These are phyloP conservation scores for Eupithecia abbreviata DNA, from an alignment of 2,888 invertebrate species.

Conservation along the genomic window DNA sequence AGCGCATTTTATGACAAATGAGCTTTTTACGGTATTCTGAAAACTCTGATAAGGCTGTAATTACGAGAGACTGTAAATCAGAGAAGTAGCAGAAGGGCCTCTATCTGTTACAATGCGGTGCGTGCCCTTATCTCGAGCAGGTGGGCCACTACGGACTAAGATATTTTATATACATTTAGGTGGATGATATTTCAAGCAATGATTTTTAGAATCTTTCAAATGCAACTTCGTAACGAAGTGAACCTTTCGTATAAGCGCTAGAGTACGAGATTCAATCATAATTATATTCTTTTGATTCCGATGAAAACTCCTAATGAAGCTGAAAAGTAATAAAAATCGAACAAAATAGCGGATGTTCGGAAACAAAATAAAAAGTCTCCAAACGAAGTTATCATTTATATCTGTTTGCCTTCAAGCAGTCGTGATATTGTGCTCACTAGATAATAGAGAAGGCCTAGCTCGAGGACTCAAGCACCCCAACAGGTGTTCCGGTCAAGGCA, in stretches of 20 bases:
- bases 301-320: not conserved
- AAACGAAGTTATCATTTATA: not conserved
- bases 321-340: not conserved
- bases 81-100: constrained; percentile 21
- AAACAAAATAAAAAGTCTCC: not conserved
- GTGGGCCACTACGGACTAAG: not conserved
- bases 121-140: not conserved
- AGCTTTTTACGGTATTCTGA: constrained; percentile 37
- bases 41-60: constrained; percentile 35
- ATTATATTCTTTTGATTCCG: not conserved
- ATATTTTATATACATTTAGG: not conserved
- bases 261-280: not conserved
- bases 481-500: not conserved
- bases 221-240: not conserved
- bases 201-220: not conserved
- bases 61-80: constrained; percentile 28
- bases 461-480: not conserved
- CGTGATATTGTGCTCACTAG: not conserved
- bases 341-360: not conserved
- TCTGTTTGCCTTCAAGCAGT: not conserved
- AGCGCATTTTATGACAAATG: constrained; percentile 37
- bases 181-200: not conserved
- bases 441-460: not conserved
- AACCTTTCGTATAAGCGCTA: not conserved
- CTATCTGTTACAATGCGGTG: constrained; percentile 3